These are phyloP conservation scores for Mixornis gularis DNA, from an alignment of 2,113 vertebrate species.

Conservation along the genomic window DNA sequence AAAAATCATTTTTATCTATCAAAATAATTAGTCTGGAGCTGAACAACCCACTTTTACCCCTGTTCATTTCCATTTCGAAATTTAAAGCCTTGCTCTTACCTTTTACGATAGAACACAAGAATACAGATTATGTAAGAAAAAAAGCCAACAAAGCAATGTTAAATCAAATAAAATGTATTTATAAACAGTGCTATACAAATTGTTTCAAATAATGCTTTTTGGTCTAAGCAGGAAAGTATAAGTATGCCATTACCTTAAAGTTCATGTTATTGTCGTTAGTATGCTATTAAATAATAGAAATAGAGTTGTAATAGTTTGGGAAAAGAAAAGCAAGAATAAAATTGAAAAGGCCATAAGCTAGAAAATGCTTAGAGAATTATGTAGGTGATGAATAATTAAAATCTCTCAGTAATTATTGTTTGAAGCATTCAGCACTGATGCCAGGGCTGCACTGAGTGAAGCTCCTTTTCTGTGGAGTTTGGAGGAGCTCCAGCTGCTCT, in stretches of 20 bases:
- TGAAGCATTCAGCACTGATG: neutral
- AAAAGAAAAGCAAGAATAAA: neutral
- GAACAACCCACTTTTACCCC: neutral
- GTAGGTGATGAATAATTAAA: neutral
- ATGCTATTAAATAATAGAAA: neutral
- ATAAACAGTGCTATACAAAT: neutral
- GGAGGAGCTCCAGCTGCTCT: neutral
- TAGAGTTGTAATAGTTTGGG: neutral
- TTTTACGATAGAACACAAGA: neutral
- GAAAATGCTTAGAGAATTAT: neutral
- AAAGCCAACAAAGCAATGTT: neutral
- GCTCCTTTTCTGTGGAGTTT: neutral
- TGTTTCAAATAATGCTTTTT: neutral
- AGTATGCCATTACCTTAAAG: neutral
- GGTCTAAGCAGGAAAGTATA: neutral
- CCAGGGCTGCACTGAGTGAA: neutral
- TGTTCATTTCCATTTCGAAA: neutral
- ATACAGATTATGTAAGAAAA: neutral
- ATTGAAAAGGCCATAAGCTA: neutral
- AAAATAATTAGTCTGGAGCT: neutral
- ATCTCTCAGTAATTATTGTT: neutral
- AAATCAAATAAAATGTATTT: neutral
- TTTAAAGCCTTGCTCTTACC: fast-evolving
- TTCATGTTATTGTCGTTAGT: fast-evolving
- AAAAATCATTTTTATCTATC: neutral